A percentile compares a stretch with the other conserved stretches of the same genome.
phyloP scores from a whole-genome alignment of 2,113 vertebrate genomes.

The Alouatta palliata region DNA sequence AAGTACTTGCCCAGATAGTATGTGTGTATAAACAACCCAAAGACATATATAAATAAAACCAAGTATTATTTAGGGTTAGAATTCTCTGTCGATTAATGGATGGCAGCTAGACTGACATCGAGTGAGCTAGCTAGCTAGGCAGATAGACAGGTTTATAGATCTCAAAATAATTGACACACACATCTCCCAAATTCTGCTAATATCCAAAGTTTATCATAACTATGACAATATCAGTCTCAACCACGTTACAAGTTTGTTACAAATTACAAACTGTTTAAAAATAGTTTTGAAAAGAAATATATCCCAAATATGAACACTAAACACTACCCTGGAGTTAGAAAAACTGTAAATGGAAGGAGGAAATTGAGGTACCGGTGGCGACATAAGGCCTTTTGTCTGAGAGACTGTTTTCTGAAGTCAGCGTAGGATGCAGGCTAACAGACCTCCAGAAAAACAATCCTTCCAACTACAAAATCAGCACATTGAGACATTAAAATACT shows the following conservation, averaged over 20 bases:
- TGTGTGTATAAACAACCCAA: neutral
- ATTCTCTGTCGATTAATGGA: neutral
- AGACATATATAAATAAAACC: neutral
- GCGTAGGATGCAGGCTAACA: neutral
- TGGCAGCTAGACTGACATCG: neutral
- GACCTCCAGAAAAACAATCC: neutral
- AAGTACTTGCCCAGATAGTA: neutral
- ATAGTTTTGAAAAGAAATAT: slow-evolving; percentile 50
- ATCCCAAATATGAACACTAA: slow-evolving; percentile 45
- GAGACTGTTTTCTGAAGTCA: neutral
- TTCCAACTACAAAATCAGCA: neutral
- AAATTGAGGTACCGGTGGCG: neutral
- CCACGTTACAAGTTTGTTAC: slow-evolving; percentile 49
- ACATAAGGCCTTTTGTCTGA: fast-evolving
- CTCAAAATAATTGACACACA: neutral
- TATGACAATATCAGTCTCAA: neutral
- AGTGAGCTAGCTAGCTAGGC: no score
- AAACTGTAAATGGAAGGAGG: neutral
- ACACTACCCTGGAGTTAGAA: slow-evolving; percentile 44
- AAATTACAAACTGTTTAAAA: slow-evolving; percentile 59
- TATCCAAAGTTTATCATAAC: slow-evolving; percentile 54
- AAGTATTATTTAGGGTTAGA: neutral
- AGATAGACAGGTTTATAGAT: neutral
- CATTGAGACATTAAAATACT: neutral
- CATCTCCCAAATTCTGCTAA: neutral